Evolutionary conservation across 1,140 invertebrate genomes (phyloP).

Genomic region (Pseudachorutes palmiensis): DNA sequence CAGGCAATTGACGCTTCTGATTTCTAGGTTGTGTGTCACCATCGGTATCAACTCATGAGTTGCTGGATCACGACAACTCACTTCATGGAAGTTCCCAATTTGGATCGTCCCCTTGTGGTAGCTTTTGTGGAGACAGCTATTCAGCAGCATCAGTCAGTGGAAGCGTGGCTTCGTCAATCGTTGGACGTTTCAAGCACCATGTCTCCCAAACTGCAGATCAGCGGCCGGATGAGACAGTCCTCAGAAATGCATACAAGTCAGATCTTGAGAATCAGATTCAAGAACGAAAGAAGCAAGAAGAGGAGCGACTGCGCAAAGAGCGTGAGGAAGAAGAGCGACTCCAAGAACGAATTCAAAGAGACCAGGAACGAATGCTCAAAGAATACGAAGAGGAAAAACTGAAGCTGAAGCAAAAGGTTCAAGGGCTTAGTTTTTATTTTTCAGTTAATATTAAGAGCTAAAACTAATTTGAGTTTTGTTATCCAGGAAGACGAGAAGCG

Average conservation of each 20-base stretch:
- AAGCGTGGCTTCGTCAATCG: not conserved
- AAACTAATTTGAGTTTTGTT: not conserved
- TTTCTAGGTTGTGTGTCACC: too few species aligned
- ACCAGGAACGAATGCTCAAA: conserved; percentile 7
- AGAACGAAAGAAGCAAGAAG: not conserved
- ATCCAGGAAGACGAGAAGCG: not conserved
- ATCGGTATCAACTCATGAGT: too few species aligned
- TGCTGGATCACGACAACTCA: too few species aligned
- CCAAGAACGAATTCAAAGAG: not conserved
- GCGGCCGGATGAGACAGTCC: not conserved
- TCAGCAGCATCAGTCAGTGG: not conserved
- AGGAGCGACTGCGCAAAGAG: not conserved
- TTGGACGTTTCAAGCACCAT: not conserved
- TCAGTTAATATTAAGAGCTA: not conserved
- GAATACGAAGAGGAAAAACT: not conserved
- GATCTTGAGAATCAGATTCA: not conserved
- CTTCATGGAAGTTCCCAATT: not conserved
- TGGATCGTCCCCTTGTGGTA: not conserved
- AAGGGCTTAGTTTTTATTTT: not conserved
- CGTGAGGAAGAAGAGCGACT: not conserved
- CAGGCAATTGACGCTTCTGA: too few species aligned
- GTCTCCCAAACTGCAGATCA: conserved; percentile 4
- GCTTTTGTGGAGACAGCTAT: not conserved
- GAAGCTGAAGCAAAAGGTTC: not conserved
- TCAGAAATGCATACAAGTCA: not conserved